Percentiles rank a stretch among this genome's conserved stretches.
Evolutionary conservation across 1,140 invertebrate genomes (phyloP).

Genomic region (Aphaenogaster ashmeadi): DNA sequence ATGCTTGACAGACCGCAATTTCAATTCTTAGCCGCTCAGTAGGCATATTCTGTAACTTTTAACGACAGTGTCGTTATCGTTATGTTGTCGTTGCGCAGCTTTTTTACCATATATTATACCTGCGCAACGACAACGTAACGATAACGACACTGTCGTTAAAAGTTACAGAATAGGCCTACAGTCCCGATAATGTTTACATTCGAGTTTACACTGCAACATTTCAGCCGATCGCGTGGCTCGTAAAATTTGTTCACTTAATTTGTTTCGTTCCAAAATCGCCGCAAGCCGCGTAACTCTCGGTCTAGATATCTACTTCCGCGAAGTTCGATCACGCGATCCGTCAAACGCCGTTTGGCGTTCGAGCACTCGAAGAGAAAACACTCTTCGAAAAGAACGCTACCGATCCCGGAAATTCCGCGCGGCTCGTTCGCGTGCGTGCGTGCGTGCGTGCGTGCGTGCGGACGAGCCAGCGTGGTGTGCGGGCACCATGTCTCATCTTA

Average conservation of each 20-base stretch:
- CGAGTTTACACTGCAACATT: not conserved
- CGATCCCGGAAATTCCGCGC: conserved; percentile 41
- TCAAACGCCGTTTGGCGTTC: conserved; percentile 10
- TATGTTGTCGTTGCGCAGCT: no score
- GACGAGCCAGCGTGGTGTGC: conserved; percentile 30
- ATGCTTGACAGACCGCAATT: conserved; percentile 6
- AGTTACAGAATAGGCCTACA: no score
- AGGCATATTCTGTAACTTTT: no score
- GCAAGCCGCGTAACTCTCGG: not conserved
- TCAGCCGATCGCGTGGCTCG: no score
- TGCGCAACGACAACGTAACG: no score
- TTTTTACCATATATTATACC: no score
- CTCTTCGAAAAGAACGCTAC: not conserved
- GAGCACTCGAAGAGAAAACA: not conserved
- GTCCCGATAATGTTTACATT: not conserved
- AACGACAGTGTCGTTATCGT: no score
- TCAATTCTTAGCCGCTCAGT: conserved; percentile 1
- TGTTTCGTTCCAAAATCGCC: not conserved
- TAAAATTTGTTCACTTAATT: not conserved
- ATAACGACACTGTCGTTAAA: no score
- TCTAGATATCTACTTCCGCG: not conserved
- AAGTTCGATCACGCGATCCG: conserved; percentile 39
- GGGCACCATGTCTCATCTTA: conserved; percentile 70
- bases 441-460: conserved; percentile 13
- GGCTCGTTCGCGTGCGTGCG: conserved; percentile 47